Conservation (phyloP, 2,797 vertebrate genomes). For the Ctenopoma multispine region DNA sequence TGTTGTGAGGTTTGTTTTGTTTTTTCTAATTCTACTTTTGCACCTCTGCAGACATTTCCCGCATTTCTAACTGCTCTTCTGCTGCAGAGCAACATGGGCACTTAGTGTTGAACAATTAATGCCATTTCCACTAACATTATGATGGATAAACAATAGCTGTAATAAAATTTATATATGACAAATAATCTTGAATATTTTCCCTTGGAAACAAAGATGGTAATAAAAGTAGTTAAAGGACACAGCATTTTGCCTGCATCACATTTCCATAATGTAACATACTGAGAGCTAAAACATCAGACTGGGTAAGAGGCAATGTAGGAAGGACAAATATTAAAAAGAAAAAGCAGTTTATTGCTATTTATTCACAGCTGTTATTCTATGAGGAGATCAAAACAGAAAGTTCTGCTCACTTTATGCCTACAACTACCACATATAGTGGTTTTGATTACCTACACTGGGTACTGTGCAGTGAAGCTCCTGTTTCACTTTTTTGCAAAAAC, state of each 20-base stretch:
- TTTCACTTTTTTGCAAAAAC: neutral
- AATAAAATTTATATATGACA: too few species aligned
- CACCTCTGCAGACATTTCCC: neutral
- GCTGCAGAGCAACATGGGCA: neutral
- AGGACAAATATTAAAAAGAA: neutral
- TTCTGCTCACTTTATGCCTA: slow-evolving; percentile 7
- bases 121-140: too few species aligned
- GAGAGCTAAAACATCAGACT: neutral
- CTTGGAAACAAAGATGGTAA: too few species aligned
- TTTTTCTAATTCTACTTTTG: neutral
- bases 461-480: neutral
- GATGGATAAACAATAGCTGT: too few species aligned
- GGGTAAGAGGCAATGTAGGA: neutral
- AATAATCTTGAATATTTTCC: too few species aligned
- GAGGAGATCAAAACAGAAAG: slow-evolving; percentile 11
- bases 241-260: neutral
- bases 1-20: neutral
- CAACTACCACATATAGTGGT: slow-evolving; percentile 9
- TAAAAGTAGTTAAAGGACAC: neutral
- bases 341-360: neutral
- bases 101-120: neutral
- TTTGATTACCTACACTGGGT: slow-evolving; percentile 9
- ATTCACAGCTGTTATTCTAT: slow-evolving; percentile 1
- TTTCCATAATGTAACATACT: neutral
- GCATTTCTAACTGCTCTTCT: too few species aligned